Base-by-base conservation (phyloP, 2,888 invertebrate species). In the Ennomos quercinarius region DNA sequence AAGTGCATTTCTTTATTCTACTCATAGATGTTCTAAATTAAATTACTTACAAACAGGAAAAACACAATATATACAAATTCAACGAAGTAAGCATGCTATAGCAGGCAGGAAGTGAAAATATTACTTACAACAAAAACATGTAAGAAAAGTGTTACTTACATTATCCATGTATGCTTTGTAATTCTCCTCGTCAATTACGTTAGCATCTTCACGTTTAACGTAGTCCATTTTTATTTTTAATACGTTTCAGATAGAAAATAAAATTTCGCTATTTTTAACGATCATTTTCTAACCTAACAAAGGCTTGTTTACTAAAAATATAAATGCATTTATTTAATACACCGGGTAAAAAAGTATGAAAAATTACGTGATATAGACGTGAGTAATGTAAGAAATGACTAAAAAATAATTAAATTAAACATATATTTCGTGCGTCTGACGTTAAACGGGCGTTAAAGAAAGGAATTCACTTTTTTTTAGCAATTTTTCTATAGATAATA, bases 121-220 rank as follows among this genome's bases (percentile, higher is more conserved):
- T 4, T 17, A 1, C n/a, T n/a, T n/a, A 17, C 27, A 6, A 27
- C 6, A 6, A 27, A 27, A 27, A 27, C 17, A 27, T 27, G n/a
- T n/a, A 3, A 53, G 61, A 36, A 48, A 42, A 46, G 42, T 9
- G 44, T 5, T 37, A 84, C 90, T 90, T 67, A 91, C 91, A 59
- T 80, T 89, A 56, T 91, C 90, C 69, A 89, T 71, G 56, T 89
- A 91, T 53, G 79, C 78, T 64, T 89, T 91, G 62, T 90, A 90
- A 59, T 76, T 83, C 10, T 89, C 91, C 57, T 91, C 89, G 36
- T 89, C 90, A 27, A 87, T 71, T 12, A 81, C 61, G 74, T 83
- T 83, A 47, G 81, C 84, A 17, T 89, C 91, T 76, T 91, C 91
- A 51, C 89, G 78, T 74, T 91, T 91, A 61, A 91, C 91, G 70